Evolutionary conservation across 2,888 invertebrate genomes (phyloP).

Genomic region (Caenorhabditis sp.): DNA sequence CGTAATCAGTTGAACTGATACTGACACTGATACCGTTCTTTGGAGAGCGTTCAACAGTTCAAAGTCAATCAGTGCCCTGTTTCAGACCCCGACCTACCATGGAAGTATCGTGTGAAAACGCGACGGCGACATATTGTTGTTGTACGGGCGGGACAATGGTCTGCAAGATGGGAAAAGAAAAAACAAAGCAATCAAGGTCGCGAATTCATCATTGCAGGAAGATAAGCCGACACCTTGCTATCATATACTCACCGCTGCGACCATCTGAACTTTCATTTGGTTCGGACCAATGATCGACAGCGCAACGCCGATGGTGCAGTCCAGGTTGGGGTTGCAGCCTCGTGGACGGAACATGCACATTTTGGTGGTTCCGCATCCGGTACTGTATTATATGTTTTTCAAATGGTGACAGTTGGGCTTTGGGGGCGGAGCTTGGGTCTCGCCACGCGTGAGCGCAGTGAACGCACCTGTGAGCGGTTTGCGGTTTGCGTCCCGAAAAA

Average conservation of each 20-base stretch:
- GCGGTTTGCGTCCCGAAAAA: too few species aligned
- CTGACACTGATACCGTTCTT: background rate
- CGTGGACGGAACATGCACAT: constrained; percentile 79
- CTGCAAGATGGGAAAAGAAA: constrained; percentile 31
- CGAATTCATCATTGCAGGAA: constrained; percentile 6
- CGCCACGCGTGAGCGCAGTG: too few species aligned
- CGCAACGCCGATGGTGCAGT: constrained; percentile 77
- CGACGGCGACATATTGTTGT: constrained; percentile 80
- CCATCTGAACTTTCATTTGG: constrained; percentile 76
- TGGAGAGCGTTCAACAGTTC: background rate
- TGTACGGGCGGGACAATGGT: constrained; percentile 76
- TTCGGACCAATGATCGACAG: constrained; percentile 74
- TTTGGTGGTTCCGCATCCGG: constrained; percentile 78
- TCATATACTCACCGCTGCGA: constrained; percentile 68
- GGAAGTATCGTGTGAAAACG: constrained; percentile 75
- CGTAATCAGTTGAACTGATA: background rate
- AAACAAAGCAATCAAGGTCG: constrained; percentile 26
- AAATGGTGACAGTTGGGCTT: too few species aligned
- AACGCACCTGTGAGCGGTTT: too few species aligned
- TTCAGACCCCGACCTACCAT: constrained; percentile 71
- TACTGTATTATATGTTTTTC: constrained; percentile 54
- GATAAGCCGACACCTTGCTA: background rate
- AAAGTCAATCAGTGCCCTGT: background rate
- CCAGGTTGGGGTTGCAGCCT: constrained; percentile 79
- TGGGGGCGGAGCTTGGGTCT: too few species aligned